phyloP scores from a whole-genome alignment of 2,888 invertebrate genomes.

The Acleris laterana region DNA sequence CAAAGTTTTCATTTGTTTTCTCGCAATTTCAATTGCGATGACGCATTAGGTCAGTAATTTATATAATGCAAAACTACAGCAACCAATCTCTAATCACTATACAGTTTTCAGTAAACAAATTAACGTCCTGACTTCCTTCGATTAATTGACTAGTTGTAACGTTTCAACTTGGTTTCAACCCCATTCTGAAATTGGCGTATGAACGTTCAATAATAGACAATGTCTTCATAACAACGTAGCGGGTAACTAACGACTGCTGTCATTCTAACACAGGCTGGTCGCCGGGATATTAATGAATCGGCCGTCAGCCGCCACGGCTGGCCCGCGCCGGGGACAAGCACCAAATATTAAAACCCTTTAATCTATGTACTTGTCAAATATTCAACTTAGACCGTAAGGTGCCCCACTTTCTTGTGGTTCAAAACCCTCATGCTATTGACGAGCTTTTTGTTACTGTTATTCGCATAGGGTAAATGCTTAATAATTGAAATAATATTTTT shows the following conservation, averaged over 20 bases:
- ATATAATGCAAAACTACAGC: too few species aligned
- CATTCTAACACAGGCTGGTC: slow-evolving; percentile 61
- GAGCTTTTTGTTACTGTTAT: too few species aligned
- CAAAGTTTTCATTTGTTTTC: too few species aligned
- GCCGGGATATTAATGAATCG: slow-evolving; percentile 62
- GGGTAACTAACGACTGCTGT: slow-evolving; percentile 72
- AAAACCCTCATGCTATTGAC: too few species aligned
- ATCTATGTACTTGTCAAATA: slow-evolving; percentile 6
- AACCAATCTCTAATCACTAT: too few species aligned
- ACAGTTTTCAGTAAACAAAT: too few species aligned
- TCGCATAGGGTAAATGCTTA: too few species aligned
- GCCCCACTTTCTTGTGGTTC: too few species aligned
- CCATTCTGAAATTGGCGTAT: slow-evolving; percentile 49
- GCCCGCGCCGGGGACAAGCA: slow-evolving; percentile 20
- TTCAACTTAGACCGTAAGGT: not conserved
- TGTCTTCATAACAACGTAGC: slow-evolving; percentile 61
- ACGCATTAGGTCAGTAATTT: too few species aligned
- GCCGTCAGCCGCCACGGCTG: slow-evolving; percentile 34
- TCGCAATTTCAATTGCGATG: too few species aligned
- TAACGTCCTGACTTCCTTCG: not conserved
- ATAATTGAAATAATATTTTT: too few species aligned
- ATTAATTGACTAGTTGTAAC: not conserved
- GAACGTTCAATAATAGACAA: slow-evolving; percentile 60
- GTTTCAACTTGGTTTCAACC: slow-evolving; percentile 7
- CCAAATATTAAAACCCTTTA: slow-evolving; percentile 10